Conservation (phyloP, 2,888 invertebrate genomes). For the Platycnemis pennipes region DNA sequence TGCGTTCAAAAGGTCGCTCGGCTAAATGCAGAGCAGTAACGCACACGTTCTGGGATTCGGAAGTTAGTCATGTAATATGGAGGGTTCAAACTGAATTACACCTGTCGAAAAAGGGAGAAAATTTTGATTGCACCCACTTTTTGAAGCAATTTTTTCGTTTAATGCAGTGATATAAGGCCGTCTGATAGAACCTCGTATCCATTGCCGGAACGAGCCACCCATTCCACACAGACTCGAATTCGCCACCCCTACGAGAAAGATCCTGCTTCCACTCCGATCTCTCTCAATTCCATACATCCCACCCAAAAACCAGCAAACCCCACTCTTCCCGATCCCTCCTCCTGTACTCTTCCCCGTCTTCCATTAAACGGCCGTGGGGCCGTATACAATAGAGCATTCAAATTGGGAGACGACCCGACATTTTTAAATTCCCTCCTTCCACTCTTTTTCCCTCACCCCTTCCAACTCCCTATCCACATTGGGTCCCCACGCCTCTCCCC, state of each 20-base stretch:
- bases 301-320: neutral
- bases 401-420: neutral
- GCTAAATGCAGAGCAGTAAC: neutral
- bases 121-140: slow-evolving; percentile 18
- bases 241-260: neutral
- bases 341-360: neutral
- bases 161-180: slow-evolving; percentile 29
- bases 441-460: neutral
- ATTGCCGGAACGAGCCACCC: neutral
- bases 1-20: neutral
- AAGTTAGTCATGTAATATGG: slow-evolving; percentile 11
- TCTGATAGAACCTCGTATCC: neutral
- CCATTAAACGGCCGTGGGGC: neutral
- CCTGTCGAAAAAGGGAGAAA: slow-evolving; percentile 24
- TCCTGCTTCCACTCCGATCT: neutral
- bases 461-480: neutral
- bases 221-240: neutral
- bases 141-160: neutral
- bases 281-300: neutral
- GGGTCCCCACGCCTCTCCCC: neutral
- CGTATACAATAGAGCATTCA: neutral
- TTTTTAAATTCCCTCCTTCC: neutral
- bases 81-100: slow-evolving; percentile 24
- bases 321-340: neutral
- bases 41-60: neutral